Conservation (phyloP, 2,797 vertebrate genomes). For the Xenops minutus region DNA sequence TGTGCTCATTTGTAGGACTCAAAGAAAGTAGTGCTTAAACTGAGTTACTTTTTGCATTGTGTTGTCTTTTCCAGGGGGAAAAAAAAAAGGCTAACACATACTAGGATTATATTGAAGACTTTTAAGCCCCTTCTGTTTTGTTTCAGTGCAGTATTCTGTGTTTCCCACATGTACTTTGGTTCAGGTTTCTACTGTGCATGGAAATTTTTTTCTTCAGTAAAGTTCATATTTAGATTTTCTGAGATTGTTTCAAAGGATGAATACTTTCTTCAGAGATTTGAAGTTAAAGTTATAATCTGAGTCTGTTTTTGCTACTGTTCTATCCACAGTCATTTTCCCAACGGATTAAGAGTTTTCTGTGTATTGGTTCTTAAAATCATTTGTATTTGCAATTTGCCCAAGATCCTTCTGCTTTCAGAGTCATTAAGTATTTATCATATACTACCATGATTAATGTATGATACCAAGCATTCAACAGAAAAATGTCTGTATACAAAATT, state of each 20-base stretch:
- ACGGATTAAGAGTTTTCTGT: not conserved
- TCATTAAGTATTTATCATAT: conserved; percentile 1
- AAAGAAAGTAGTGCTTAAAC: not conserved
- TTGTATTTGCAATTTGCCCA: not conserved
- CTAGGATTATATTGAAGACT: not conserved
- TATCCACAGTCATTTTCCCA: not conserved
- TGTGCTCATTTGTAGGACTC: not conserved
- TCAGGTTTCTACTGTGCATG: not conserved
- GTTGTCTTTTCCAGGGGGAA: conserved; percentile 9
- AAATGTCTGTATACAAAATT: not conserved
- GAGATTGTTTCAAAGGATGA: not conserved
- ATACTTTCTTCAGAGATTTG: conserved; percentile 4
- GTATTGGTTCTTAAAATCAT: not conserved
- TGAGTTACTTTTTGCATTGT: not conserved
- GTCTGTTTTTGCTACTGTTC: not conserved
- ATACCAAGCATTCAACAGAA: not conserved
- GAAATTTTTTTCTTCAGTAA: not conserved
- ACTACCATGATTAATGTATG: not conserved
- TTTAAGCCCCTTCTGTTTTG: not conserved
- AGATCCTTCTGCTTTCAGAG: not conserved
- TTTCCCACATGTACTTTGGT: not conserved
- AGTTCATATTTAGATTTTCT: not conserved
- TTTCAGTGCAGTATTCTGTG: not conserved
- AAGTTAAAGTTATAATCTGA: not conserved
- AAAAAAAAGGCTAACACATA: not conserved